Conservation (phyloP, 2,888 invertebrate genomes). For the Gastracanthus pulcherrimus region DNA sequence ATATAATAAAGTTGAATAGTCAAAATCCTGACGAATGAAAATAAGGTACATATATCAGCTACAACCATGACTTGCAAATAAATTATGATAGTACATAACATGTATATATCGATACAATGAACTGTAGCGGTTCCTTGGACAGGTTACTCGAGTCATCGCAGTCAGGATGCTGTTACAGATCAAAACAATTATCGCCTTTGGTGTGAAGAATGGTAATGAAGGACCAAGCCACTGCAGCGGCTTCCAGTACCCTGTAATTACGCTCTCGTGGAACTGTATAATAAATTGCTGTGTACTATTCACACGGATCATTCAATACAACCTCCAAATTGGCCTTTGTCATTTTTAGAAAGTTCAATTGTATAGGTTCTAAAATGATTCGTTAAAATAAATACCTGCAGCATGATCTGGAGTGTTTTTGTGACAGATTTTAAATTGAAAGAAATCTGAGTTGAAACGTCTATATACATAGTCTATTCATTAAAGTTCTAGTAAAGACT, state of each 20-base stretch:
- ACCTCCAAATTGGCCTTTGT: slow-evolving; percentile 15
- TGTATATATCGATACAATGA: slow-evolving; percentile 1
- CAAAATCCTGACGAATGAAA: slow-evolving; percentile 1
- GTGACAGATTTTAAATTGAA: not conserved
- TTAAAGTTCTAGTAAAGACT: not conserved
- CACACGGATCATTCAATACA: not conserved
- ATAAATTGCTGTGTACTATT: not conserved
- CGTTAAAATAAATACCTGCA: not conserved
- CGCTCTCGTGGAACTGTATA: not conserved
- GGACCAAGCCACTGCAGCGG: slow-evolving; percentile 40
- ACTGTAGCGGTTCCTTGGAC: slow-evolving; percentile 22
- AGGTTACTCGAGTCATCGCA: not conserved
- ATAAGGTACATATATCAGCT: not conserved
- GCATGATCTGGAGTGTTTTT: not conserved
- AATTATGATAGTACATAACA: not conserved
- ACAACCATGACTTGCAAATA: slow-evolving; percentile 16
- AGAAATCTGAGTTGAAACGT: not conserved
- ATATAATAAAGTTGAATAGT: not conserved
- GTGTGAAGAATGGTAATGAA: slow-evolving; percentile 53
- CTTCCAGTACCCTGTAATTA: slow-evolving; percentile 41
- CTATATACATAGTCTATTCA: not conserved
- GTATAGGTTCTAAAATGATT: slow-evolving; percentile 1
- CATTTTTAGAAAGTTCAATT: slow-evolving; percentile 26
- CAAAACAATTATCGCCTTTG: slow-evolving; percentile 67
- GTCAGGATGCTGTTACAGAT: slow-evolving; percentile 61